Evolutionary conservation across 1,140 invertebrate species (phyloP).

Genomic region (Danaus melanippus): DNA sequence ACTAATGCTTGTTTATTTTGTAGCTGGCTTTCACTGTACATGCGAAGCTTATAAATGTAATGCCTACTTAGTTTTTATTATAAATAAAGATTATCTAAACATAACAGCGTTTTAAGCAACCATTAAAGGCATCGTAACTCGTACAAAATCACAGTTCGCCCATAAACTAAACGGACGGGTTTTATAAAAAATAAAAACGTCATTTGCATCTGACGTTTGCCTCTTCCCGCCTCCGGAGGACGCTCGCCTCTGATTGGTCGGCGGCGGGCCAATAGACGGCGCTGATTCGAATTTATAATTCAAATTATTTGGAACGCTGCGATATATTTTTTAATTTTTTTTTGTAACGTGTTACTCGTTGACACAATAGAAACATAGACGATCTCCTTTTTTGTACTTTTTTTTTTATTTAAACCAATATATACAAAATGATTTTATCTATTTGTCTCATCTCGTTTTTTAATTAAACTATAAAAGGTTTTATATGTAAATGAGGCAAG

Average conservation of each 20-base stretch:
- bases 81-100: not conserved
- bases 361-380: not conserved
- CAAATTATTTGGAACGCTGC: slow-evolving; percentile 16
- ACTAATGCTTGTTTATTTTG: too few relatives aligned
- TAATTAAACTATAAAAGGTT: not conserved
- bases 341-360: slow-evolving; percentile 3
- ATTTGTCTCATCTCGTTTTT: not conserved
- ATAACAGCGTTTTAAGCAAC: slow-evolving; percentile 9
- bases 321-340: slow-evolving; percentile 3
- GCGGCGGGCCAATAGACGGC: slow-evolving; percentile 36
- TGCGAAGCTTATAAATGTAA: too few relatives aligned
- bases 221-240: slow-evolving; percentile 54
- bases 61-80: too few relatives aligned
- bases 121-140: slow-evolving; percentile 16
- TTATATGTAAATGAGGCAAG: too few relatives aligned
- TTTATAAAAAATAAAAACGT: slow-evolving; percentile 47
- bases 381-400: slow-evolving; percentile 1
- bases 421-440: slow-evolving; percentile 2
- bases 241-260: slow-evolving; percentile 40
- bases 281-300: slow-evolving; percentile 38
- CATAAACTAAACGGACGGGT: slow-evolving; percentile 43
- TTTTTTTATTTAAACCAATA: not conserved
- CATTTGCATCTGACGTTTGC: slow-evolving; percentile 62
- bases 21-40: too few relatives aligned
- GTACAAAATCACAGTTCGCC: slow-evolving; percentile 38